Evolutionary conservation across 2,797 vertebrate genomes (phyloP), one percentile per base, ranked within the genome.

Genomic region (Ptychobarbus kaznakovi): DNA sequence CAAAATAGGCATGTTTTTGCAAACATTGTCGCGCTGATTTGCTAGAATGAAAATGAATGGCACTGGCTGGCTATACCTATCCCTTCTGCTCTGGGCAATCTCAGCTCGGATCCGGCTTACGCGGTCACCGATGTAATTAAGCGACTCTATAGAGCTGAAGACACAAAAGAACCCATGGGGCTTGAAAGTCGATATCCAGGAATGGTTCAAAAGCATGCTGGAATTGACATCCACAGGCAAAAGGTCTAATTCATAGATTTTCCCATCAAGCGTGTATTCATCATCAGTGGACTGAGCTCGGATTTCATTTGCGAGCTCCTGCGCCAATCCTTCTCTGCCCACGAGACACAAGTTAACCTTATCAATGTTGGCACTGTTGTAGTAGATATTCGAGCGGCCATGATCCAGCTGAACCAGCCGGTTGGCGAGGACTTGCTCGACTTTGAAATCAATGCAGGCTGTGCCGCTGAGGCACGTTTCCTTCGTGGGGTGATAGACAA

Each of bases 401-500:
- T 97, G 97, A 92, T 98, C 98, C 11, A 97, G 94, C 82, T 99
- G 97, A 85, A 98, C 93, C 87, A 99, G 96, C 90, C 97, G 96
- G 93, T 95, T 98, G 42, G 97, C 96, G 89, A 99, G 95, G 87
- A 99, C 93, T 88, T 99, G 96, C 86, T 99, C 98, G 83, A 99
- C 98, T 95, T 98, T 99, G 93, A 99, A 94, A 91, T 99, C 98
- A n/a, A 94, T 97, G 88, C 98, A 99, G 91, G 97, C 97, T 86
- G 97, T 97, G 90, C 97, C 97, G 88, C 98, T 99, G 87, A 99
- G 96, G 92, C 98, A 99, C 0, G 98, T 99, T 95, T 99, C 97
- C 93, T 99, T 99, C 79, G 98, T 99, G 87, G 98, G 97, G 89
- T 99, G 98, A 95, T 99, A 99, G 91, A 99, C 98, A 94, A 99